Evolutionary conservation across 1,140 invertebrate species (phyloP), one percentile per base, ranked within the genome.

Genomic region (Lasioglossum baleicum): DNA sequence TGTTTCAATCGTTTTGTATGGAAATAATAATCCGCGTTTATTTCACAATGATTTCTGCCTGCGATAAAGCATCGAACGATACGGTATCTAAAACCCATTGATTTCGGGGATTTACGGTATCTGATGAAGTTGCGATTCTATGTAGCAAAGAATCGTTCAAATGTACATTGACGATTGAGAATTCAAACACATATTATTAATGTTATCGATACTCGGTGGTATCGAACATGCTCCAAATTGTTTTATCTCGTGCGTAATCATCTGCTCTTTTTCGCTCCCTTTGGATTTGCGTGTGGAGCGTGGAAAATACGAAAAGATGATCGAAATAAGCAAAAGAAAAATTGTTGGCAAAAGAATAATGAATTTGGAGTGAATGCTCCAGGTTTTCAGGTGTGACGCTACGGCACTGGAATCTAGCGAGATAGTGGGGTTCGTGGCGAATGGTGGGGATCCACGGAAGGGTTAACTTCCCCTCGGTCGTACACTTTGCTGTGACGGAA

Each of bases 381-480:
- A n/a, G 42, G 26, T 11, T 17, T 20, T 4, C 0, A 0, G 22
- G 0, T 5, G 17, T 35, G 44, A 2, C 2, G 35, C 0, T 48
- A 66, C 83, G 64, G 44, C 69, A 61, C 69, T 85, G 83, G 1
- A 0, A 2, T 7, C 13, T 10, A 13, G 2, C 51, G 26, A 8
- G 48, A 20, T 70, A 56, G 77, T 71, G 75, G 67, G 72, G 71
- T n/a, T 61, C 1, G 13, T 13, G 22, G 53, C n/a, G 13, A 65
- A n/a, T 8, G 31, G 60, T 48, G 65, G 66, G 40, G 61, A 35
- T 42, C 7, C 61, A 44, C n/a, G 60, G 42, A 69, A 80, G 83
- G 84, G 53, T 58, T 63, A 31, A 80, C 60, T 81, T 80, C 78
- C 75, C 80, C 74, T 40, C 26, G 13, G 20, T 53, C 58, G 42